Conservation (phyloP, 1,140 invertebrate genomes). For the Papilio polyxenes region DNA sequence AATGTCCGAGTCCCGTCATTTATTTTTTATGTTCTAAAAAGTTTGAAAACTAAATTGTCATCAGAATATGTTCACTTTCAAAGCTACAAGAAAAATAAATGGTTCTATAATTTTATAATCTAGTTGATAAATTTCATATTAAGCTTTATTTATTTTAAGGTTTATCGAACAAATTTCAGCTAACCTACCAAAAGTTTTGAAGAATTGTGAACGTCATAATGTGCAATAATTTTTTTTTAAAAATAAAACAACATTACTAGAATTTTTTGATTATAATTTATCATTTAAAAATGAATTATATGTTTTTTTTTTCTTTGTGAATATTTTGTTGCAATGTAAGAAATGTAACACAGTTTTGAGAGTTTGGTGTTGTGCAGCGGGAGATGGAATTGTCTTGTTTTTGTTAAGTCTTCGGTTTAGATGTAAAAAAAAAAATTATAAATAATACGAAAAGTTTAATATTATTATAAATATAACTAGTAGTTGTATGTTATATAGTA, state of each 20-base stretch:
- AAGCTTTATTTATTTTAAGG: slow-evolving; percentile 37
- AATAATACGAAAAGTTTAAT: slow-evolving; percentile 48
- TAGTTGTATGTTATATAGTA: slow-evolving; percentile 49
- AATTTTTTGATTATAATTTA: not conserved
- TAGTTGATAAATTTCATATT: slow-evolving; percentile 16
- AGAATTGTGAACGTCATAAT: not conserved
- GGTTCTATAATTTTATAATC: not conserved
- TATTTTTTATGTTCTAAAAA: slow-evolving; percentile 48
- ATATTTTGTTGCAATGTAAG: slow-evolving; percentile 46
- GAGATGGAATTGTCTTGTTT: slow-evolving; percentile 50
- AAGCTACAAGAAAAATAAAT: slow-evolving; percentile 1
- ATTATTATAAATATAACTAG: slow-evolving; percentile 46
- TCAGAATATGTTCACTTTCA: not conserved
- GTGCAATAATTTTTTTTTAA: slow-evolving; percentile 17
- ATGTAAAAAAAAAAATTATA: slow-evolving; percentile 60
- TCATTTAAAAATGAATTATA: slow-evolving; percentile 38
- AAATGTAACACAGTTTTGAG: slow-evolving; percentile 51
- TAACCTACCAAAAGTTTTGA: slow-evolving; percentile 30
- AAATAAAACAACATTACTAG: slow-evolving; percentile 15
- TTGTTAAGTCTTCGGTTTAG: slow-evolving; percentile 53
- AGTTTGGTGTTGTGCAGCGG: slow-evolving; percentile 46
- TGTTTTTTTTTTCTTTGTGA: slow-evolving; percentile 48
- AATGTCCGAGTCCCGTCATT: slow-evolving; percentile 4
- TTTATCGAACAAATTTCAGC: slow-evolving; percentile 36
- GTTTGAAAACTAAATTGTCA: not conserved